Evolutionary conservation across 2,797 vertebrate genomes (phyloP).

Genomic region (Echiichthys vipera): DNA sequence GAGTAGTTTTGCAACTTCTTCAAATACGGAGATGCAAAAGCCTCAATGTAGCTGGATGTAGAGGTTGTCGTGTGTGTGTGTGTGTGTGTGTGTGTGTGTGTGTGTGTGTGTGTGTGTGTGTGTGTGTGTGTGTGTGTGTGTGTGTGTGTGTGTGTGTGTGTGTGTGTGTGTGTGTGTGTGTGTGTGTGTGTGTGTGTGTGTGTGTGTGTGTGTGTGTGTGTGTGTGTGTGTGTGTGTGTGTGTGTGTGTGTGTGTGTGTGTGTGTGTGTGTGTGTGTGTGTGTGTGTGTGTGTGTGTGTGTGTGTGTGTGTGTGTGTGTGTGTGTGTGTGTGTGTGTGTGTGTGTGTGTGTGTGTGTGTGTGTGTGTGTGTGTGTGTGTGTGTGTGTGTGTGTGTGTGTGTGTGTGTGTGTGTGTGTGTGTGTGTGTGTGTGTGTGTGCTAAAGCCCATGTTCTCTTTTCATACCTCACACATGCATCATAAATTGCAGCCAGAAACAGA

Average conservation of each 20-base stretch:
- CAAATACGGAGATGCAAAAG: neutral
- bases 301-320: constrained; percentile 20
- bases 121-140: constrained; percentile 20
- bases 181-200: constrained; percentile 20
- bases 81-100: constrained; percentile 13
- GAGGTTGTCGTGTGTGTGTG: neutral
- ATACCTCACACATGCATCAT: neutral
- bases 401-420: constrained; percentile 20
- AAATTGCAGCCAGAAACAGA: neutral
- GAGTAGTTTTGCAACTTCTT: constrained; percentile 1
- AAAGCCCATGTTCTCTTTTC: neutral
- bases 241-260: constrained; percentile 20
- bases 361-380: constrained; percentile 20
- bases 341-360: constrained; percentile 20
- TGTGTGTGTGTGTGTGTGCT: neutral
- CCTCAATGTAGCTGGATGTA: neutral
- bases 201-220: constrained; percentile 22
- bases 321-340: constrained; percentile 22
- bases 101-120: constrained; percentile 20
- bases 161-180: constrained; percentile 20
- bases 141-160: constrained; percentile 22
- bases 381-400: constrained; percentile 22
- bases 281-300: constrained; percentile 20
- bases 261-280: constrained; percentile 22
- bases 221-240: constrained; percentile 20